Evolutionary conservation across 2,797 vertebrate genomes (phyloP).

Genomic region (Clarias fuscus): DNA sequence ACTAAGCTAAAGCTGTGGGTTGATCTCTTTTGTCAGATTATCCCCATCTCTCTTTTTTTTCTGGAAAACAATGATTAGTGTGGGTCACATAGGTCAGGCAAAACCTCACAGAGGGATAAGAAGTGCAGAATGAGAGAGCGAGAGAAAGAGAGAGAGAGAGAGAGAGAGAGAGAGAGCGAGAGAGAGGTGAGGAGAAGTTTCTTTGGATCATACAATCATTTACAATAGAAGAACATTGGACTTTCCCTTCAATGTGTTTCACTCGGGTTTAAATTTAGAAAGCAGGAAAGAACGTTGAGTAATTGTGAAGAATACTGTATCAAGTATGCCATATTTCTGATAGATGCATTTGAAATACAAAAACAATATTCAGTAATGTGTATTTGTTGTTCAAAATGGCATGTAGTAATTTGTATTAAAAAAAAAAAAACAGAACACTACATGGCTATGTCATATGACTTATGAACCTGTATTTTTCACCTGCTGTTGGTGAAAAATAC

Average conservation of each 20-base stretch:
- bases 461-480: too few species aligned
- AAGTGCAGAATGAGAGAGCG: slow-evolving; percentile 31
- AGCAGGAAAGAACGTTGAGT: background rate
- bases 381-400: background rate
- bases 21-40: slow-evolving; percentile 46
- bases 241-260: slow-evolving; percentile 39
- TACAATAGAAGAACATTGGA: slow-evolving; percentile 50
- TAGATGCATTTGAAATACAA: background rate
- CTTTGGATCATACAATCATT: slow-evolving; percentile 14
- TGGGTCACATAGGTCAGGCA: slow-evolving; percentile 45
- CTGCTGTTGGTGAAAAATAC: background rate
- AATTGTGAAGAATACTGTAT: background rate
- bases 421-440: background rate
- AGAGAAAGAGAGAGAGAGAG: slow-evolving; percentile 5
- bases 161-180: slow-evolving; percentile 14
- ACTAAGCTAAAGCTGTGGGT: slow-evolving; percentile 35
- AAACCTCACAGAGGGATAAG: slow-evolving; percentile 42
- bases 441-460: background rate
- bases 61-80: slow-evolving; percentile 37
- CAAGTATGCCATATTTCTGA: too few species aligned
- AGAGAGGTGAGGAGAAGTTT: slow-evolving; percentile 11
- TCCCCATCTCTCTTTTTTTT: slow-evolving; percentile 35
- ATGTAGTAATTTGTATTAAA: background rate
- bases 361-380: background rate
- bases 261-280: slow-evolving; percentile 22